Evolutionary conservation across 2,797 vertebrate species (phyloP).

Genomic region (Crocidura indochinensis): DNA sequence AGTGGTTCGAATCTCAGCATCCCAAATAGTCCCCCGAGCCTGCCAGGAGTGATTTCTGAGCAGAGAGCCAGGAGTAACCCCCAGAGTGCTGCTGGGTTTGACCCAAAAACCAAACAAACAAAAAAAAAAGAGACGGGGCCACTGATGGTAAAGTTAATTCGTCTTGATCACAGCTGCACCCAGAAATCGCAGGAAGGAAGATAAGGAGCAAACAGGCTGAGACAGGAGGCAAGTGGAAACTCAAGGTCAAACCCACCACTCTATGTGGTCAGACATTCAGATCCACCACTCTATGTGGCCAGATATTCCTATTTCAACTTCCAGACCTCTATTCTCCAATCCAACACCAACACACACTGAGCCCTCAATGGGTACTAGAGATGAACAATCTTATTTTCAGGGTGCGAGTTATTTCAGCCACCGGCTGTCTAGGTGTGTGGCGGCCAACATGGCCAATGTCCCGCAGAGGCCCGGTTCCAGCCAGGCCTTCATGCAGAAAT

Average conservation of each 20-base stretch:
- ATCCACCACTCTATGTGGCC: background rate
- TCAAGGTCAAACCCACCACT: too few relatives aligned
- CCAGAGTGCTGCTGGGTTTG: too few relatives aligned
- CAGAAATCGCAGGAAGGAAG: background rate
- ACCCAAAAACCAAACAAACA: too few relatives aligned
- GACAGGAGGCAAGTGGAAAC: too few relatives aligned
- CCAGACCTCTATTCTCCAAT: background rate
- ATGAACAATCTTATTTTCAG: background rate
- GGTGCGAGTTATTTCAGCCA: background rate
- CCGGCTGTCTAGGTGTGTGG: background rate
- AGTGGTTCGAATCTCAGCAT: too few relatives aligned
- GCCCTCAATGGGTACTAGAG: conserved; percentile 4
- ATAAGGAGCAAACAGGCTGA: background rate
- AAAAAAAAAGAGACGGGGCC: too few relatives aligned
- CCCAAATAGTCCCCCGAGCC: too few relatives aligned
- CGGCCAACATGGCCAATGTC: background rate
- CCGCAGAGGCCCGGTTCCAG: conserved; percentile 10
- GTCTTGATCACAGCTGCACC: background rate
- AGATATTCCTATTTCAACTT: background rate
- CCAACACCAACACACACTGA: background rate
- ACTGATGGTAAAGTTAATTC: too few relatives aligned
- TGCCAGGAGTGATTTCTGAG: too few relatives aligned
- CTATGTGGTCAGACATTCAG: background rate
- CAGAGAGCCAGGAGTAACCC: too few relatives aligned
- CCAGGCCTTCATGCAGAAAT: background rate